These are phyloP conservation scores for Vimba vimba DNA, from an alignment of 2,113 vertebrate genomes.

Conservation along the genomic window DNA sequence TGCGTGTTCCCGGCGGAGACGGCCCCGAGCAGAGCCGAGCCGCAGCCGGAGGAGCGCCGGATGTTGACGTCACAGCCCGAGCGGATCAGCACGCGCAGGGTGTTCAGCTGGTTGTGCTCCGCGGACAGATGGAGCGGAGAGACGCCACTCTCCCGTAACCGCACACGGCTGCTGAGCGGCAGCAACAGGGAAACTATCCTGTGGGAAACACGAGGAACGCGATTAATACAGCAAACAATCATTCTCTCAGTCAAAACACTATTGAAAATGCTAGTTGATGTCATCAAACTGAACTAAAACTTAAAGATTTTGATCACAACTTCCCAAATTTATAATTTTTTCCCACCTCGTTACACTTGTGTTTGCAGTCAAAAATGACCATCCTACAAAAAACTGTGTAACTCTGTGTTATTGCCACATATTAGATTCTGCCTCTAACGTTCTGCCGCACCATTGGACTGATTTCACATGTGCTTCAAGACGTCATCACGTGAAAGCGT, in stretches of 20 bases:
- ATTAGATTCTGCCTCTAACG: too few species aligned
- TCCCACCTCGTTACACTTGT: too few species aligned
- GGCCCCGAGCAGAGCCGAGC: conserved; percentile 85
- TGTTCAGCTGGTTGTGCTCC: conserved; percentile 80
- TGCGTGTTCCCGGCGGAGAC: conserved; percentile 81
- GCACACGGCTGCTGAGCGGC: conserved; percentile 86
- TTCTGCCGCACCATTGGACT: too few species aligned
- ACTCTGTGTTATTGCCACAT: too few species aligned
- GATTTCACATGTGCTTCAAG: too few species aligned
- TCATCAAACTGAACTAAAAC: too few species aligned
- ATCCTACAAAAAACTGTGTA: too few species aligned
- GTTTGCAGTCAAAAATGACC: too few species aligned
- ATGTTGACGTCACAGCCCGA: conserved; percentile 88
- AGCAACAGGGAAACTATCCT: conserved; percentile 90
- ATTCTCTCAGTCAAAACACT: background rate
- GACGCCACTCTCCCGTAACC: conserved; percentile 86
- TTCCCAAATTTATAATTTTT: too few species aligned
- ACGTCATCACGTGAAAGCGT: too few species aligned
- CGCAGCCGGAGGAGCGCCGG: conserved; percentile 78
- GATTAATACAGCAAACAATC: background rate
- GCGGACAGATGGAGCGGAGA: conserved; percentile 92
- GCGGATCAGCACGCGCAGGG: conserved; percentile 84
- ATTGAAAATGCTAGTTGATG: too few species aligned
- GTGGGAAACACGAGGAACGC: background rate
- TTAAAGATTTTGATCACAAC: too few species aligned